phyloP scores from a whole-genome alignment of 2,888 invertebrate species.

The Conus canariensis region DNA sequence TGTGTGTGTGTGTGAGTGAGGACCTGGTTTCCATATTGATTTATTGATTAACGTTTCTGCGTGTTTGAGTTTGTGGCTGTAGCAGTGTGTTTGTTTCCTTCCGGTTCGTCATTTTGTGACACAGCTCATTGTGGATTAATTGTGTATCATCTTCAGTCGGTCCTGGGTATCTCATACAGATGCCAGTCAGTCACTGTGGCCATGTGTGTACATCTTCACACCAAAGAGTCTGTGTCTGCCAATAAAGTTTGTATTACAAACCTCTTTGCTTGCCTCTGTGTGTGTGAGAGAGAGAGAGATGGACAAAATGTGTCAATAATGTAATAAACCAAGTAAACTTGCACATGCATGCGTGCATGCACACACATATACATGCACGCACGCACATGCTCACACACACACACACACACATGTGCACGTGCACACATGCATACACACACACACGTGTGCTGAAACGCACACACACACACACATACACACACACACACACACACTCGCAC shows the following conservation, averaged over 20 bases:
- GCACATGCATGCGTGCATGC: background rate
- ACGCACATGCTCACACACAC: background rate
- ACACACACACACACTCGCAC: too few relatives aligned
- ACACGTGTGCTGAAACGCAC: too few relatives aligned
- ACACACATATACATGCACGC: background rate
- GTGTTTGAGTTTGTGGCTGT: background rate
- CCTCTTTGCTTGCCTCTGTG: background rate
- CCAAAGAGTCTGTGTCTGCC: conserved; percentile 40
- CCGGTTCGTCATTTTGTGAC: background rate
- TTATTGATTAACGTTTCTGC: background rate
- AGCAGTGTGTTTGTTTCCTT: background rate
- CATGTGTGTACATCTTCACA: conserved; percentile 37
- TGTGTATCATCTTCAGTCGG: background rate
- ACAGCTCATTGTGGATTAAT: background rate
- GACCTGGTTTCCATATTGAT: background rate
- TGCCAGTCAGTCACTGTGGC: background rate
- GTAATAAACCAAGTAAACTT: too few relatives aligned
- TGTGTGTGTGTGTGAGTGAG: background rate
- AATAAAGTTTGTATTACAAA: conserved; percentile 38
- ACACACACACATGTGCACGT: background rate
- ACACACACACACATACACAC: too few relatives aligned
- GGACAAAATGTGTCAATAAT: background rate
- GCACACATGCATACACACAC: background rate
- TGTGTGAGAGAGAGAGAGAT: background rate
- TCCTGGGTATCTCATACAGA: background rate